These are phyloP conservation scores for Phalangium opilio DNA, from an alignment of 2,888 invertebrate genomes.

Conservation along the genomic window DNA sequence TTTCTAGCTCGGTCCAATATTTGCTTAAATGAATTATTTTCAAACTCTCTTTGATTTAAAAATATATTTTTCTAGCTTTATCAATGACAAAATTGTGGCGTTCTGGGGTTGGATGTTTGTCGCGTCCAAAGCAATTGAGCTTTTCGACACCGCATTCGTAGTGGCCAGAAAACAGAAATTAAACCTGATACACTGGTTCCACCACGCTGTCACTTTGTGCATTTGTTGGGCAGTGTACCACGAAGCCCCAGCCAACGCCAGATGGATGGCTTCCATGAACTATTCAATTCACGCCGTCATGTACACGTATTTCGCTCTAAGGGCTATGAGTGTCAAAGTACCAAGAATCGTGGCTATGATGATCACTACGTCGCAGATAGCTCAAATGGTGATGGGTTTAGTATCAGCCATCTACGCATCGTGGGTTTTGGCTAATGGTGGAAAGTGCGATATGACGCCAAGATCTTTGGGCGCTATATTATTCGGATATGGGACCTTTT, in stretches of 20 bases:
- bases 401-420: constrained; percentile 5
- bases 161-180: constrained; percentile 72
- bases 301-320: constrained; percentile 77
- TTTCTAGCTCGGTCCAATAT: no score
- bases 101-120: constrained; percentile 98
- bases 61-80: no score
- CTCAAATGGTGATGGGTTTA: constrained; percentile 78
- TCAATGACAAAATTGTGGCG: no score
- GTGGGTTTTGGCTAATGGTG: no score
- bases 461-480: no score
- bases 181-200: constrained; percentile 92
- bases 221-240: constrained; percentile 79
- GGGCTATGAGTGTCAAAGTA: constrained; percentile 67
- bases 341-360: constrained; percentile 62
- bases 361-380: constrained; percentile 73
- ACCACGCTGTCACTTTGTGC: constrained; percentile 82
- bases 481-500: no score
- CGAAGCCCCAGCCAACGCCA: constrained; percentile 31
- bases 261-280: constrained; percentile 91
- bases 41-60: no score
- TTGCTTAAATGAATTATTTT: no score
- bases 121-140: constrained; percentile 84
- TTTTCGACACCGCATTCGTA: constrained; percentile 84
- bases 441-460: no score
- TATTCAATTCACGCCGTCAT: constrained; percentile 78